A percentile compares a stretch with the other conserved stretches of the same genome.
Conservation (phyloP, 2,797 vertebrate species). For the Liasis olivaceus region DNA sequence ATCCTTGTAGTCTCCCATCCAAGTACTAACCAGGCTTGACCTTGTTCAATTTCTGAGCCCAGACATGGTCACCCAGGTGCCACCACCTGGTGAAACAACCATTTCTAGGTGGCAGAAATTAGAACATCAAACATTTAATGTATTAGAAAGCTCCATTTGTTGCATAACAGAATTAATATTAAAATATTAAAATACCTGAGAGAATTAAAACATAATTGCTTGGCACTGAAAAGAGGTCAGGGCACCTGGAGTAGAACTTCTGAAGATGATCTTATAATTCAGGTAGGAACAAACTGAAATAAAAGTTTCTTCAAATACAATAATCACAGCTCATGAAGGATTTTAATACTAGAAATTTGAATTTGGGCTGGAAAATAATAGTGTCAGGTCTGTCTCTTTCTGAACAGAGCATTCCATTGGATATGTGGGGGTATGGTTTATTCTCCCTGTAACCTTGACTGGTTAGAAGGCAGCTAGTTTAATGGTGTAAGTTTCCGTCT, state of each 20-base stretch:
- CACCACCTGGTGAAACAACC: not conserved
- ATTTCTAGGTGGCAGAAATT: not conserved
- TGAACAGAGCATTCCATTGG: no score
- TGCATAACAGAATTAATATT: not conserved
- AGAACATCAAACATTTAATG: not conserved
- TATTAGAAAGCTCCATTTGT: not conserved
- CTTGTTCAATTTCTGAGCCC: not conserved
- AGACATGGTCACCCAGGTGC: not conserved
- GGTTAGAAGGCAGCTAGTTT: accelerated
- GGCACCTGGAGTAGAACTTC: not conserved
- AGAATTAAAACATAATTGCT: not conserved
- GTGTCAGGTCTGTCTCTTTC: not conserved
- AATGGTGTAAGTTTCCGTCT: slow-evolving; percentile 39
- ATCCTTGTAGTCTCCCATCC: not conserved
- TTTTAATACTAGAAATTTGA: not conserved
- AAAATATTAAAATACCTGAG: not conserved
- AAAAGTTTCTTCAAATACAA: not conserved
- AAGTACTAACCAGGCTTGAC: not conserved
- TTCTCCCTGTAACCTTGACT: not conserved
- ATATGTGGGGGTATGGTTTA: not conserved
- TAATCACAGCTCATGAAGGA: not conserved
- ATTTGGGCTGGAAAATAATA: not conserved
- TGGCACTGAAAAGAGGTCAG: not conserved
- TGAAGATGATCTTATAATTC: not conserved
- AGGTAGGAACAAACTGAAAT: not conserved